Base-by-base conservation (phyloP, 2,888 invertebrate genomes). In the Eremobia ochroleuca region DNA sequence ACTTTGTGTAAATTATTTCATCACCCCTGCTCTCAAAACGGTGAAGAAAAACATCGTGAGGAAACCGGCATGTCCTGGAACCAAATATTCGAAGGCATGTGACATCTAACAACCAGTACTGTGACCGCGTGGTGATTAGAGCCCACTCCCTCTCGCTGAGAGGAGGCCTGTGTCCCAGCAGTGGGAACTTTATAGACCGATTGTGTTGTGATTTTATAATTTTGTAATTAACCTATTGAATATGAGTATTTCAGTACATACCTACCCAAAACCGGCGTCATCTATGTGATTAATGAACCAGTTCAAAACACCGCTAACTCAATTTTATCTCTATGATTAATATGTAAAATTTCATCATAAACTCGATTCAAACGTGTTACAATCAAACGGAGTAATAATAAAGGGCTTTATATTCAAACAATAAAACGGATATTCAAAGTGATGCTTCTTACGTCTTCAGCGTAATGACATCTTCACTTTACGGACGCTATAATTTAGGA, bases 381-480 rank as follows among this genome's bases (percentile, higher is more conserved):
- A 94, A 94, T 94, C 92, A 92, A 94, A 94, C 90, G 85, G 92
- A 89, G 94, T 91, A 92, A 92, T 95, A 94, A 91, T 90, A 95
- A 95, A 94, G 90, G 92, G 91, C 94, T 95, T 96, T 95, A 96
- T 94, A 95, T 93, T 94, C 94, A 90, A 94, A 95, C 95, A 94
- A 94, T 96, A 95, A 96, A 96, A 95, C 90, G 93, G 94, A 94
- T 94, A 93, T 94, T 94, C 92, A 91, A 76, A 92, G 58, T 92
- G 94, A 94, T 91, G 93, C 91, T 82, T 78, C 95, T 94, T 94
- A 95, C 93, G 93, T 94, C 92, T 94, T 92, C 91, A 87, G 85
- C 87, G 92, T 94, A 94, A 96, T 93, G 93, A 94, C 95, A 91
- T 93, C 93, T 92, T 92, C 94, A 94, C 91, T 95, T 95, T 93